These are phyloP conservation scores for Tetraneura akinire DNA, from an alignment of 1,140 invertebrate genomes.

Conservation along the genomic window DNA sequence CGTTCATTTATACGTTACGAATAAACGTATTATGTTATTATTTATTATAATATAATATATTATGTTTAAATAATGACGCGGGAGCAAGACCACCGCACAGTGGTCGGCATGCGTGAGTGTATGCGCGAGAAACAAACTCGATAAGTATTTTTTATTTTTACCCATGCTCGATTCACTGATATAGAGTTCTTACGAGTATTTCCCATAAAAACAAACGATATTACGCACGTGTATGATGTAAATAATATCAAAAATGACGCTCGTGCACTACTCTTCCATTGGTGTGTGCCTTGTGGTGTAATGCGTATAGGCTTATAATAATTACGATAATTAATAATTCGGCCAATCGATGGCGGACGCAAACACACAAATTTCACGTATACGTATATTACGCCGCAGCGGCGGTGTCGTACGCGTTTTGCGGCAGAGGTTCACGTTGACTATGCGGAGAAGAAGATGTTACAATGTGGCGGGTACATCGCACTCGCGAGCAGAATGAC, in stretches of 20 bases:
- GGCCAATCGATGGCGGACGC: neutral
- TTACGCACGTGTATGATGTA: too few relatives aligned
- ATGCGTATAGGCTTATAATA: neutral
- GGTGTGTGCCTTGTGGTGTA: neutral
- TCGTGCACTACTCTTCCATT: neutral
- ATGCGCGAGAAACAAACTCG: too few relatives aligned
- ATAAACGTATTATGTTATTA: too few relatives aligned
- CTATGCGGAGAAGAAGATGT: neutral
- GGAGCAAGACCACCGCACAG: neutral
- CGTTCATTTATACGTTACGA: too few relatives aligned
- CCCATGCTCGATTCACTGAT: too few relatives aligned
- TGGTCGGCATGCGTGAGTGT: too few relatives aligned
- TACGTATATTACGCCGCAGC: neutral
- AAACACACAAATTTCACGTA: too few relatives aligned
- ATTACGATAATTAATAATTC: neutral
- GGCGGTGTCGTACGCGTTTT: neutral
- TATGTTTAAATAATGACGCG: neutral
- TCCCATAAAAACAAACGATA: too few relatives aligned
- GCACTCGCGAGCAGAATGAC: neutral
- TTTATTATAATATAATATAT: too few relatives aligned
- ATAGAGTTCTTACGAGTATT: too few relatives aligned
- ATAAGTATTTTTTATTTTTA: too few relatives aligned
- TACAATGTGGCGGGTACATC: too few relatives aligned
- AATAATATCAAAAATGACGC: neutral
- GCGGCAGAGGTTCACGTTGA: neutral